Evolutionary conservation across 2,797 vertebrate species (phyloP).

Genomic region (Spatula clypeata): DNA sequence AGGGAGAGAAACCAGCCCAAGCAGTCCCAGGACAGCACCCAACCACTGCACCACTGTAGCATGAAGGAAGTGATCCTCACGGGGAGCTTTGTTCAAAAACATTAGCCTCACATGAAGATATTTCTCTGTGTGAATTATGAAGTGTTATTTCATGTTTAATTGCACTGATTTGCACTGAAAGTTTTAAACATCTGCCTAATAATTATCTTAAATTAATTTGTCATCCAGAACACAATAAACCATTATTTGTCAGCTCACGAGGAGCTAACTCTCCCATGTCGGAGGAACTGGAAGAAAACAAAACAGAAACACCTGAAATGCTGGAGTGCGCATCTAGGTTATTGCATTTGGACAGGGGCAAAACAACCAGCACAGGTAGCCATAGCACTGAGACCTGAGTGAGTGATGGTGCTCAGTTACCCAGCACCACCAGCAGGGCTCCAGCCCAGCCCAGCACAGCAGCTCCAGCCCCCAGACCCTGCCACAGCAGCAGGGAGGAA

Average conservation of each 20-base stretch:
- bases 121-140: slow-evolving; percentile 34
- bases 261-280: neutral
- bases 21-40: slow-evolving; percentile 53
- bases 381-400: neutral
- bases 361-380: slow-evolving; percentile 10
- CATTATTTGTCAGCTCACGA: neutral
- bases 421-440: neutral
- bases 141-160: slow-evolving; percentile 50
- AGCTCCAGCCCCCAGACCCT: no score
- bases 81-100: neutral
- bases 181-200: slow-evolving; percentile 48
- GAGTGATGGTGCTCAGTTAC: neutral
- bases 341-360: neutral
- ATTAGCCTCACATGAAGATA: neutral
- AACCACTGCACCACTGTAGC: neutral
- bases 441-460: no score
- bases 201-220: slow-evolving; percentile 25
- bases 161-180: slow-evolving; percentile 55
- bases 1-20: slow-evolving; percentile 41
- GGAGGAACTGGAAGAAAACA: neutral
- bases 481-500: no score
- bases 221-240: slow-evolving; percentile 47
- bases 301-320: neutral
- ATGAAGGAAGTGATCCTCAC: neutral
- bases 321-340: neutral